Evolutionary conservation across 1,140 invertebrate species (phyloP), one percentile per base, ranked within the genome.

Genomic region (Aphelinus atriplicis): DNA sequence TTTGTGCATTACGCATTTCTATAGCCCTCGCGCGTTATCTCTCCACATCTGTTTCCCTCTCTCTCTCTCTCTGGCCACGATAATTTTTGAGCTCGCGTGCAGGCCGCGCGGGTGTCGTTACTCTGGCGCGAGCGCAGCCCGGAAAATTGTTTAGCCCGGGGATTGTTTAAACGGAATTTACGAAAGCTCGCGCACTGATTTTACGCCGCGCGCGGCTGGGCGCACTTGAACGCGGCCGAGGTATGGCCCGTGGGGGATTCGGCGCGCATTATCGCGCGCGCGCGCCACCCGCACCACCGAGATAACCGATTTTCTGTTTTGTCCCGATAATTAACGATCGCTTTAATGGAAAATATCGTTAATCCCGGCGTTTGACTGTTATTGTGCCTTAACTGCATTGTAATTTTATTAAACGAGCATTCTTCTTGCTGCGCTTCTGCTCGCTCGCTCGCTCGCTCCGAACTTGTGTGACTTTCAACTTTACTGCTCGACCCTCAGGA

Each of bases 151-250:
- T 77, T 77, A 77, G 61, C 56, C 43, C 70, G 43, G 56, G 26
- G 71, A 77, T 77, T 77, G 75, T 77, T 77, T 77, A 77, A 77
- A 77, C 72, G 76, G 71, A 77, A 77, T 77, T 77, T 77, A 75
- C 72, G 67, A 77, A 77, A 74, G 72, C 71, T 73, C 66, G 26
- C 26, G 26, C 26, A 73, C 76, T 74, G 71, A 77, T 77, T 77
- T 77, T 74, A 69, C 67, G 73, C 70, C 50, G 61, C 47, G 10
- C 7, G 9, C 63, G n/a, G 7, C 46, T 55, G 2, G 56, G 10
- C 47, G 57, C 56, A 48, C 10, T 48, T 6, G 47, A 47, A 26
- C 26, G 3, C 47, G 51, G 26, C 26, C 9, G 53, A 57, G 42
- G 1, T 1, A 62, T 42, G 9, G 42, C 50, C 46, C 26, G 26